Evolutionary conservation across 2,113 vertebrate genomes (phyloP).

Genomic region (Nerophis lumbriciformis): DNA sequence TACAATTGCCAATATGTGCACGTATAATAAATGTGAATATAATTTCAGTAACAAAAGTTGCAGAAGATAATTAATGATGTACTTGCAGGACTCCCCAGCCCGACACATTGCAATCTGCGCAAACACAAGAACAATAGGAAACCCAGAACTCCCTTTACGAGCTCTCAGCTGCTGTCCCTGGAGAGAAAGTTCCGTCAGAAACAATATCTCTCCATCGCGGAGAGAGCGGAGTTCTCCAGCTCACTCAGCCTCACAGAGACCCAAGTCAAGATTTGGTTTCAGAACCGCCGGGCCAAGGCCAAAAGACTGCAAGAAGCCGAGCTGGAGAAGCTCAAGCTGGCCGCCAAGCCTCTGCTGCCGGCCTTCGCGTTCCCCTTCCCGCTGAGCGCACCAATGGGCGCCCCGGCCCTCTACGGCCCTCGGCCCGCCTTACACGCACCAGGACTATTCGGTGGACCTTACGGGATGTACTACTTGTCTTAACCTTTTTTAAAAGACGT

Average conservation of each 20-base stretch:
- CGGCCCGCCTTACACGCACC: conserved; percentile 67
- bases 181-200: conserved; percentile 84
- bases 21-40: too few species aligned
- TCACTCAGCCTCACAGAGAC: conserved; percentile 81
- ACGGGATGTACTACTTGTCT: conserved; percentile 81
- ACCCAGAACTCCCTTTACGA: conserved; percentile 80
- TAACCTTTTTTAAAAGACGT: conserved; percentile 36
- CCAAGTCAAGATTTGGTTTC: conserved; percentile 85
- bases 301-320: conserved; percentile 83
- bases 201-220: conserved; percentile 78
- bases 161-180: conserved; percentile 77
- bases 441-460: conserved; percentile 74
- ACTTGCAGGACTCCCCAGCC: conserved; percentile 59
- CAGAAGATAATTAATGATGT: conserved; percentile 3
- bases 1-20: neutral
- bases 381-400: conserved; percentile 63
- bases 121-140: conserved; percentile 85
- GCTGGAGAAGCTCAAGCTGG: conserved; percentile 78
- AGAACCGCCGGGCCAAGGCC: conserved; percentile 81
- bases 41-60: too few species aligned
- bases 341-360: conserved; percentile 76
- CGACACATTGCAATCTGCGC: conserved; percentile 64
- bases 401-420: conserved; percentile 70
- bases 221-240: conserved; percentile 76
- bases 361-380: conserved; percentile 76